These are phyloP conservation scores for Trichonephila clavata DNA, from an alignment of 1,140 invertebrate species.

Conservation along the genomic window DNA sequence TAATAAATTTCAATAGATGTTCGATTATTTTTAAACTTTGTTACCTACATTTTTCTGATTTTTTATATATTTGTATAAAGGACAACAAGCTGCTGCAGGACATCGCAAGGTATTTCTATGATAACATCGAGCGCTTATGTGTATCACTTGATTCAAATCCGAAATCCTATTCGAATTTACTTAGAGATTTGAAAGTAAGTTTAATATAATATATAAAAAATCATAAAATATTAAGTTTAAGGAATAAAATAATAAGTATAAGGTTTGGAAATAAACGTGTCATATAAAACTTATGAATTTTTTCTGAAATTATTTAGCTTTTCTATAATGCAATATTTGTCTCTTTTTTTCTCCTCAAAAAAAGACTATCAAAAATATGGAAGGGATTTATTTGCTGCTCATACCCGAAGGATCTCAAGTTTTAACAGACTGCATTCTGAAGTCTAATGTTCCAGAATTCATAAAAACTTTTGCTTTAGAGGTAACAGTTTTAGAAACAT, in stretches of 20 bases:
- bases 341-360: not conserved
- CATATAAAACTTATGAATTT: too few species aligned
- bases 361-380: slow-evolving; percentile 30
- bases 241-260: too few species aligned
- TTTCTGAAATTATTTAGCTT: not conserved
- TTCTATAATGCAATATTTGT: not conserved
- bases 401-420: not conserved
- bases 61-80: not conserved
- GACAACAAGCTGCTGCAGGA: not conserved
- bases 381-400: not conserved
- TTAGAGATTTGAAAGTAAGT: slow-evolving; percentile 23
- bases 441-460: not conserved
- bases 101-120: not conserved
- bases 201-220: too few species aligned
- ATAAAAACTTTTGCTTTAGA: slow-evolving; percentile 25
- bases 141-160: not conserved
- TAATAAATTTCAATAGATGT: too few species aligned
- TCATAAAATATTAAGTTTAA: too few species aligned
- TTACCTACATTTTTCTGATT: too few species aligned
- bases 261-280: too few species aligned
- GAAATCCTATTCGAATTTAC: not conserved
- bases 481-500: not conserved
- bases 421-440: not conserved
- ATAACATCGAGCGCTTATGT: not conserved
- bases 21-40: not conserved